phyloP scores from a whole-genome alignment of 2,797 vertebrate genomes.

The Sebastes aleutianus region DNA sequence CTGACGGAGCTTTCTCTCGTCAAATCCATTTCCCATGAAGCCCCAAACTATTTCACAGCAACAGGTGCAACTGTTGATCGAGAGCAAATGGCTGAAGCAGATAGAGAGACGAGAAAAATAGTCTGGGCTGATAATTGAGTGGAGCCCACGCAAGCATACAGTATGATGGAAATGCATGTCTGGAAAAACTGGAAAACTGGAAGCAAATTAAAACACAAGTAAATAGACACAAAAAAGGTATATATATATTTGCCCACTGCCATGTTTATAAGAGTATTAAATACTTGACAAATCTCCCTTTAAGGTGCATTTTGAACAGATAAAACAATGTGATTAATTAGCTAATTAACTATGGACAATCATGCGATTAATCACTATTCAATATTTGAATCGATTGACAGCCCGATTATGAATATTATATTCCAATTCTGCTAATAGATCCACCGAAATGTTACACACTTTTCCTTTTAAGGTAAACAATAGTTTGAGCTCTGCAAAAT shows the following conservation, averaged over 20 bases:
- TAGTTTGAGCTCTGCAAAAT: not conserved
- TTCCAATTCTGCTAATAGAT: too few relatives aligned
- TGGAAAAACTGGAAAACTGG: not conserved
- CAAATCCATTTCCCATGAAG: slow-evolving; percentile 54
- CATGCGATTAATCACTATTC: too few relatives aligned
- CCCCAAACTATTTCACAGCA: slow-evolving; percentile 46
- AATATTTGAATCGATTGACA: too few relatives aligned
- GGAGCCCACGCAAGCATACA: not conserved
- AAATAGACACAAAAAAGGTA: too few relatives aligned
- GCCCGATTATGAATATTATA: too few relatives aligned
- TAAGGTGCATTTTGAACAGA: too few relatives aligned
- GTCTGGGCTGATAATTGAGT: not conserved
- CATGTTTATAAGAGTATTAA: too few relatives aligned
- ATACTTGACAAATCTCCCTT: too few relatives aligned
- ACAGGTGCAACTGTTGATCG: slow-evolving; percentile 56
- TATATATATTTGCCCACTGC: too few relatives aligned
- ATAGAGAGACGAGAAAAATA: not conserved
- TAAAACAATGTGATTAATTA: too few relatives aligned
- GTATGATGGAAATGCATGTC: not conserved
- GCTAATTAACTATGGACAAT: too few relatives aligned
- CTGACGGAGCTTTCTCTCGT: slow-evolving; percentile 45
- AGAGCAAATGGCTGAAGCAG: slow-evolving; percentile 18
- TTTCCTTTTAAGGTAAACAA: not conserved
- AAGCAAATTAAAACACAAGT: not conserved
- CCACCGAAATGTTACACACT: too few relatives aligned